Percentiles rank a stretch among this genome's conserved stretches.
Evolutionary conservation across 2,113 vertebrate species (phyloP).

Genomic region (Aphyosemion australe): DNA sequence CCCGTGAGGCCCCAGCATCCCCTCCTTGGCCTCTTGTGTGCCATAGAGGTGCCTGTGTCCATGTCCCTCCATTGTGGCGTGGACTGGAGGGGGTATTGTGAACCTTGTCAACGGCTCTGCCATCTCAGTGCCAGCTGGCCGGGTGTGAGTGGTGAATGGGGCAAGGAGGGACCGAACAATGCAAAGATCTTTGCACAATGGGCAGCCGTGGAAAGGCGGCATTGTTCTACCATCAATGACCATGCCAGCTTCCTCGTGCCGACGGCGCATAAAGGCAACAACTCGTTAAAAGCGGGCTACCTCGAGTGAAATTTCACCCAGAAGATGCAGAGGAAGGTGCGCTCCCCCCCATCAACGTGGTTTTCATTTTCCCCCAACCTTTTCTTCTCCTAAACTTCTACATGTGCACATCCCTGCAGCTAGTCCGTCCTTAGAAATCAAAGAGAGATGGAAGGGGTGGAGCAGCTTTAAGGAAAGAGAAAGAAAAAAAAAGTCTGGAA

Average conservation of each 20-base stretch:
- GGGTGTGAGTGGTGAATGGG: conserved; percentile 45
- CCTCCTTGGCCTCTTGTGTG: conserved; percentile 67
- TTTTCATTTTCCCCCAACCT: conserved; percentile 15
- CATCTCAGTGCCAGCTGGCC: conserved; percentile 79
- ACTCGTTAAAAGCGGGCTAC: conserved; percentile 51
- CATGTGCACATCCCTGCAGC: conserved; percentile 31
- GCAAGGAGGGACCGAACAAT: conserved; percentile 63
- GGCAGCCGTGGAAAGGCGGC: conserved; percentile 54
- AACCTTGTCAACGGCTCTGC: conserved; percentile 71
- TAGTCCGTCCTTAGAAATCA: conserved; percentile 49
- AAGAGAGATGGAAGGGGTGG: conserved; percentile 54
- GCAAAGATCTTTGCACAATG: conserved; percentile 72
- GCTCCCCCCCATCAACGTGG: background rate
- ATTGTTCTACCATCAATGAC: conserved; percentile 61
- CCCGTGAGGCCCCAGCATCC: conserved; percentile 54
- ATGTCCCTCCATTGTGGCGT: conserved; percentile 70
- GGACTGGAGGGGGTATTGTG: conserved; percentile 77
- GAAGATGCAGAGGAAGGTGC: conserved; percentile 33
- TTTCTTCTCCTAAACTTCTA: conserved; percentile 17
- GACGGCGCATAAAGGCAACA: conserved; percentile 32
- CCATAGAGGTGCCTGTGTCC: conserved; percentile 74
- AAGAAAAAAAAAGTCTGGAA: conserved; percentile 67
- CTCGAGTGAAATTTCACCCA: conserved; percentile 18
- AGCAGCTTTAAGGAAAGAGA: conserved; percentile 53
- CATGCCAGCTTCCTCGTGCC: conserved; percentile 60